Evolutionary conservation across 2,113 vertebrate genomes (phyloP).

Genomic region (Chlorodrepanis virens): DNA sequence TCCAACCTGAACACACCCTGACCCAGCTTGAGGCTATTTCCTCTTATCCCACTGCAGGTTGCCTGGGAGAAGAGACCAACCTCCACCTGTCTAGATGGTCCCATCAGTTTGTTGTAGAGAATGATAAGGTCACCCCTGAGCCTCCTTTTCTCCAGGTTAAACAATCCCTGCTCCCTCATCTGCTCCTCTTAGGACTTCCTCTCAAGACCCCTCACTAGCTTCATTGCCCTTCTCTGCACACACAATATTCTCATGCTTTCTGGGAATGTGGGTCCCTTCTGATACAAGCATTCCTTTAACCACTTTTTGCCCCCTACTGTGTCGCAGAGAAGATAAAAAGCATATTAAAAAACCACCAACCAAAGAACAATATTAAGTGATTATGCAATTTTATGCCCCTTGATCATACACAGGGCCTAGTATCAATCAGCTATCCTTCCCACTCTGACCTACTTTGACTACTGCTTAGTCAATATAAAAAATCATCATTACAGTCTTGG

Average conservation of each 20-base stretch:
- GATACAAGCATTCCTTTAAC: background rate
- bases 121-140: background rate
- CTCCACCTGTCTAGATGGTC: background rate
- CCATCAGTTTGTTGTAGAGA: background rate
- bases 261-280: background rate
- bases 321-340: background rate
- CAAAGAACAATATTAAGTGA: background rate
- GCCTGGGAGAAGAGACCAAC: fast-evolving
- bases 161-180: background rate
- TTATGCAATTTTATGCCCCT: background rate
- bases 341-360: background rate
- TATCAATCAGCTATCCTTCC: background rate
- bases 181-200: background rate
- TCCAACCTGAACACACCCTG: background rate
- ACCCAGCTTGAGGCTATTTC: background rate
- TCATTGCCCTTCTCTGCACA: fast-evolving
- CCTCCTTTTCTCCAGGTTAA: background rate
- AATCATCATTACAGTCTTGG: background rate
- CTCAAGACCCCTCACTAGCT: background rate
- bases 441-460: background rate
- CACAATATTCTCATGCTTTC: background rate
- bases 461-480: background rate
- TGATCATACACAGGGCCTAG: background rate
- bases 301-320: background rate
- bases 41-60: background rate